Percentiles rank a stretch among this genome's conserved stretches.
These are phyloP conservation scores for Siderastrea siderea DNA, from an alignment of 92 coral and sea anemone species.

Conservation along the genomic window DNA sequence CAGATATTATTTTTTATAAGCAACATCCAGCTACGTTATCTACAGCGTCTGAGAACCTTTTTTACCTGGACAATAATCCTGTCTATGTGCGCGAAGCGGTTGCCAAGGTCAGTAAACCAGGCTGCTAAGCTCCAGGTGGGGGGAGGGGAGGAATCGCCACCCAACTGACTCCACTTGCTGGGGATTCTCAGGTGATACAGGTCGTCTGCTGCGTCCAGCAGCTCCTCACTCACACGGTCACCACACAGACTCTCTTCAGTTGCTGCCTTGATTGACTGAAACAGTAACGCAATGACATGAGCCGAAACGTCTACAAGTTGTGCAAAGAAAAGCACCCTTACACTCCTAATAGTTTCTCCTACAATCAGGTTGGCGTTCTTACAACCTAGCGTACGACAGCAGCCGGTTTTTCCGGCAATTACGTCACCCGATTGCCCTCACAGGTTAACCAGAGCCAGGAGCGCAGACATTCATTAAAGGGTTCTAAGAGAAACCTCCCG, in stretches of 20 bases:
- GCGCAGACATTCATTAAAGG: too few relatives aligned
- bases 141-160: constrained; percentile 95
- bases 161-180: constrained; percentile 77
- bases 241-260: constrained; percentile 88
- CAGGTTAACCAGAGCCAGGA: too few relatives aligned
- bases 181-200: constrained; percentile 92
- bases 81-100: constrained; percentile 93
- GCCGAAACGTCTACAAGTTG: not conserved
- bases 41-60: not conserved
- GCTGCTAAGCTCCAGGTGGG: constrained; percentile 88
- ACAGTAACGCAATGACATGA: not conserved
- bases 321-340: too few relatives aligned
- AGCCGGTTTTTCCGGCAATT: too few relatives aligned
- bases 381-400: too few relatives aligned
- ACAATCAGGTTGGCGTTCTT: too few relatives aligned
- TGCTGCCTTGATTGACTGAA: constrained; percentile 88
- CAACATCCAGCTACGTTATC: not conserved
- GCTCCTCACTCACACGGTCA: constrained; percentile 86
- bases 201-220: constrained; percentile 89
- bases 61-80: constrained; percentile 91
- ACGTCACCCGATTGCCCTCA: too few relatives aligned
- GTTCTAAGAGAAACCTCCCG: too few relatives aligned
- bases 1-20: not conserved
- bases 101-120: constrained; percentile 93
- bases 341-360: too few relatives aligned